Base-by-base conservation (phyloP, 2,113 vertebrate genomes). In the Silurus glanis region DNA sequence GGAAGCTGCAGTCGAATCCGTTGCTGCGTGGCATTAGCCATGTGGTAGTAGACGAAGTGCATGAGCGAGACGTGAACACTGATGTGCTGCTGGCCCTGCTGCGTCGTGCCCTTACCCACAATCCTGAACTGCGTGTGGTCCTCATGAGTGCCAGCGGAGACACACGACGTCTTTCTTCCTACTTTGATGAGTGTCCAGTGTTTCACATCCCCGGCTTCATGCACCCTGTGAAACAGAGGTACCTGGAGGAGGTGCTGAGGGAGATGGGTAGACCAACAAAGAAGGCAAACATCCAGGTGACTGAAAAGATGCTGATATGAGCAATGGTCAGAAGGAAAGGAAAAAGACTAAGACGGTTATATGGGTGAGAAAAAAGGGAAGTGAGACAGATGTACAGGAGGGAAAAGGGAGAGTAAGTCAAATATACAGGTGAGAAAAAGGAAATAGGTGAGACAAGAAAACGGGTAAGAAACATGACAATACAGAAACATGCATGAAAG, bases 71-170 rank as follows among this genome's bases (percentile, higher is more conserved):
- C 0, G 95, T 99, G 67, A 98, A 99, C 95, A 99, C 97, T 0
- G 98, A 99, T 93, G 96, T 99, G 93, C 96, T 99, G 89, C 95
- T 99, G 81, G 97, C 97, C 37, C 94, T 99, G 89, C 94, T 99
- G 91, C 96, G 96, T 51, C 93, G 93, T 45, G 92, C 95, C 83
- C 93, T 97, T 87, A 90, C 93, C 3, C 90, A 95, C 17, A 99
- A 98, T 91, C 96, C 96, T 0, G 87, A 94, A 85, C 91, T 99
- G 49, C 94, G 95, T 45, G 93, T 99, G 78, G 95, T 99, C 79
- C 93, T 99, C 0, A 99, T 99, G 98, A 99, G 97, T 0, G 98
- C 98, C 82, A 99, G 97, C 0, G 97, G 97, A 0, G 97, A 99
- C 91, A 98, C 97, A 6, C 92, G 96, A 85, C 96, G 96, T 5